A percentile compares a stretch with the other conserved stretches of the same genome.
These are phyloP conservation scores for Epinotia bilunana DNA, from an alignment of 2,888 invertebrate genomes.

Conservation along the genomic window DNA sequence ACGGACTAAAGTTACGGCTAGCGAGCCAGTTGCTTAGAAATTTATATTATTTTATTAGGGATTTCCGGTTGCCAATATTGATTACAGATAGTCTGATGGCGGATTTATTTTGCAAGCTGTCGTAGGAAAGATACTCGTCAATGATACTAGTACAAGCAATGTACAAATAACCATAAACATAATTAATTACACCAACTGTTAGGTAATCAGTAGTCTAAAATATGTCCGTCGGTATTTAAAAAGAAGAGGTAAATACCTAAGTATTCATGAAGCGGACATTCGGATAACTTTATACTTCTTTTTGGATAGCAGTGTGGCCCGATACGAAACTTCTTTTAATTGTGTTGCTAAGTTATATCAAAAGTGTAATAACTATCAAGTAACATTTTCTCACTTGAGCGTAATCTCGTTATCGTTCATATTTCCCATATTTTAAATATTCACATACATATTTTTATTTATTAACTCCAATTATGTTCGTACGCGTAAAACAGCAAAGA, in stretches of 20 bases:
- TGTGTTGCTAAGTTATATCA: neutral
- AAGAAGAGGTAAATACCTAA: too few species aligned
- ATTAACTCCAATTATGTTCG: neutral
- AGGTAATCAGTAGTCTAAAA: neutral
- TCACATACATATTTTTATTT: neutral
- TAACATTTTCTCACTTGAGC: neutral
- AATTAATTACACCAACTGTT: neutral
- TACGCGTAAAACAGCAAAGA: neutral
- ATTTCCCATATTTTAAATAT: neutral
- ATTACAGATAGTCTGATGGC: conserved; percentile 11
- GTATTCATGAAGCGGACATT: too few species aligned
- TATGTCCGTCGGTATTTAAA: too few species aligned
- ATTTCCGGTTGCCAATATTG: conserved; percentile 23
- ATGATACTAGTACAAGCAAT: neutral
- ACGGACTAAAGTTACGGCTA: conserved; percentile 18
- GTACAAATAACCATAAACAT: neutral
- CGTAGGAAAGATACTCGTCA: neutral
- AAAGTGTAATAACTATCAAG: neutral
- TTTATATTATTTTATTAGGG: conserved; percentile 15
- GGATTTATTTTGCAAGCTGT: conserved; percentile 13
- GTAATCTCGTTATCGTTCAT: neutral
- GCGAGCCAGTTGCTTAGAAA: conserved; percentile 7
- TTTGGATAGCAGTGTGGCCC: too few species aligned
- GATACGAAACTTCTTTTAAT: too few species aligned
- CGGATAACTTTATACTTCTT: too few species aligned